These are phyloP conservation scores for Drosophila cardini DNA, from an alignment of 1,140 invertebrate species.

Conservation along the genomic window DNA sequence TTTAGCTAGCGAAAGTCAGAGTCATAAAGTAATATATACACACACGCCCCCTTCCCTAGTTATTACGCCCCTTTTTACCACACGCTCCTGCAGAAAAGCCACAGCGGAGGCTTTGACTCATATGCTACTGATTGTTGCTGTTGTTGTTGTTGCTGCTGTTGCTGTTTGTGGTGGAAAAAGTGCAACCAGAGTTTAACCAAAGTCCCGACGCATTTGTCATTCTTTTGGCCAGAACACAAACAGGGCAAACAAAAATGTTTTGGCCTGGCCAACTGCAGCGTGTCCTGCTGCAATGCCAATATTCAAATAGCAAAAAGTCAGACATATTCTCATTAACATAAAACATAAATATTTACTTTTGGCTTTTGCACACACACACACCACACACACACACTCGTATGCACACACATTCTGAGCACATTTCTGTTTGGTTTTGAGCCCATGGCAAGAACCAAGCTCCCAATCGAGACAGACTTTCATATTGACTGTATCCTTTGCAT, in stretches of 20 bases:
- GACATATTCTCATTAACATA: conserved; percentile 84
- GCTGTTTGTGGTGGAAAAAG: conserved; percentile 52
- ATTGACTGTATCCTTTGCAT: conserved; percentile 66
- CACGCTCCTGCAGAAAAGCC: conserved; percentile 40
- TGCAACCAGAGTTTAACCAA: conserved; percentile 75
- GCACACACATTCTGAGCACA: conserved; percentile 36
- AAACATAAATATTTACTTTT: conserved; percentile 84
- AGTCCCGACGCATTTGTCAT: conserved; percentile 76
- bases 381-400: conserved; percentile 26
- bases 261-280: conserved; percentile 39
- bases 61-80: not conserved
- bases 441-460: not conserved
- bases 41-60: not conserved
- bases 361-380: conserved; percentile 52
- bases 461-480: conserved; percentile 43
- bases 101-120: conserved; percentile 55
- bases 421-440: conserved; percentile 73
- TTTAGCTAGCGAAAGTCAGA: conserved; percentile 65
- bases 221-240: conserved; percentile 48
- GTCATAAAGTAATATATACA: conserved; percentile 54
- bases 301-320: conserved; percentile 83
- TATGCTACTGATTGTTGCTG: conserved; percentile 27
- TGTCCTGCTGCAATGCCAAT: conserved; percentile 71
- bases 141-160: conserved; percentile 27
- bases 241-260: conserved; percentile 34